Base-by-base conservation (phyloP, 2,113 vertebrate species). In the Triplophysa siluroides region DNA sequence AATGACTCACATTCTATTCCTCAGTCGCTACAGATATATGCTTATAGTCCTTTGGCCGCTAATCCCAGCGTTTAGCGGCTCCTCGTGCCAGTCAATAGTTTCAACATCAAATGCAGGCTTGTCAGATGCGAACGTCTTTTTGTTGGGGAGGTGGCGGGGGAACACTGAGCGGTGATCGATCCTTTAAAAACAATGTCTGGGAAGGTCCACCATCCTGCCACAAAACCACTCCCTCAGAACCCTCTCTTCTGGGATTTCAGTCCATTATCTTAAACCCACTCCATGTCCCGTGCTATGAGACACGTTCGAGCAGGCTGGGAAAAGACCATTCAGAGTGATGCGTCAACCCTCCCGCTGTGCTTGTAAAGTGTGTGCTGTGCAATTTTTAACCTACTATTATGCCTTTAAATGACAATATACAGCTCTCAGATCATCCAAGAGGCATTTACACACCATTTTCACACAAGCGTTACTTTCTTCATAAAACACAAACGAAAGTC, bases 341-440 rank as follows among this genome's bases (percentile, higher is more conserved):
- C 72, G 43, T 26, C 72, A 62, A 60, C 6, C 38, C 21, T 47
- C 58, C 73, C 26, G 58, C 62, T 56, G 75, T 76, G 29, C 68
- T 29, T 21, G 21, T 45, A 29, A 62, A 9, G 50, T 58, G 52
- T 61, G 73, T 80, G 58, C 54, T 58, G 24, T 56, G 61, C 79
- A 81, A n/a, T 72, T 43, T 69, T 47, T 62, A 71, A 76, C 73
- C 63, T 71, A 78, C 56, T 62, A 74, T 47, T 52, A 61, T 78
- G 67, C 45, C 13, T 4, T 43, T 58, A 65, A 71, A 41, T 69
- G 67, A 79, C 74, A 75, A 69, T 80, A 64, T 78, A 74, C 79
- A 75, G 75, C 69, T 61, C 71, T 29, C 21, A 16, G 43, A 54
- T 29, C 61, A 21, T 65, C n/a, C 24, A 21, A 26, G 61, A 11